Base-by-base conservation (phyloP, 2,797 vertebrate genomes). In the Phalloptychus januarius region DNA sequence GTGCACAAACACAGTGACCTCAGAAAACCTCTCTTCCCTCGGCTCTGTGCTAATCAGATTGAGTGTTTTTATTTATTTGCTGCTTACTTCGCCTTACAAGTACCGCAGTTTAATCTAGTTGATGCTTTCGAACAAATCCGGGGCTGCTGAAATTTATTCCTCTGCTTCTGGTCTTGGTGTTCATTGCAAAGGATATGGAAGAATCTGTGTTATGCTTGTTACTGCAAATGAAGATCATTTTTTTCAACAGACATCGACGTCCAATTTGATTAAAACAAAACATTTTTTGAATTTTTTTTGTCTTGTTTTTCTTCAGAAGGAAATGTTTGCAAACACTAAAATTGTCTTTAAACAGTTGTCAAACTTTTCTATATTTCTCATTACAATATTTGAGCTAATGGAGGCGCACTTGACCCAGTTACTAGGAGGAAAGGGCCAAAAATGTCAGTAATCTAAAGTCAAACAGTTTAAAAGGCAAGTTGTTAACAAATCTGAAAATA, bases 31-130 rank as follows among this genome's bases (percentile, higher is more conserved):
- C 52, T 61, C 52, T 50, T 48, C 52, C 74, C 79, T 81, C 7
- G 31, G 31, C 31, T 63, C 16, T 20, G 6, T 4, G 1, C 82
- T 50, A 36, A 71, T 81, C 73, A 85, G 81, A 76, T 71, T 56
- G 61, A 76, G 81, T 31, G 58, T 36, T 58, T 54, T 71, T 44
- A 45, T 71, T 61, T 73, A 52, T 72, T n/a, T 50, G 3, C 74
- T 36, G 72, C 3, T 40, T 16, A n/a, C 54, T 48, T 31, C 28
- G 15, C 56, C 15, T 36, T 52, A 75, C 7, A 74, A 52, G 48
- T 83, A 36, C n/a, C 6, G 18, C 15, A 36, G 0, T 58, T 76
- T 63, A 75, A 18, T 12, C 79, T 44, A 15, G 28, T 65, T 8
- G 3, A 71, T 4, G 2, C 13, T 77, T 50, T 77, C 31, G 3